Conservation (phyloP, 2,113 vertebrate species). For the Gymnobelideus leadbeateri region DNA sequence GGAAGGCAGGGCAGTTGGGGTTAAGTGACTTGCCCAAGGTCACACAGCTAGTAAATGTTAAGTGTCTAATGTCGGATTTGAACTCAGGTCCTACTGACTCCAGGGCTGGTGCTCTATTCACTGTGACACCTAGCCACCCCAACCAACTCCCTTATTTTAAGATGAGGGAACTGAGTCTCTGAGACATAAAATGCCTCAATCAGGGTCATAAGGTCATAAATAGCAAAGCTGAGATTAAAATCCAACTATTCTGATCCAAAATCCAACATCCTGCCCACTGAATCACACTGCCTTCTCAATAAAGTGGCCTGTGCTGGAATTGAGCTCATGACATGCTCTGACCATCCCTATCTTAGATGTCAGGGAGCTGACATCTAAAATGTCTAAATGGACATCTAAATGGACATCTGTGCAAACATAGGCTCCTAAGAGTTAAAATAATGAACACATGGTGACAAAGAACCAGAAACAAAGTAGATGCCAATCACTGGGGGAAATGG, state of each 20-base stretch:
- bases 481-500: background rate
- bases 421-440: background rate
- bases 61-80: too few species aligned
- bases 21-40: too few species aligned
- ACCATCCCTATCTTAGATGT: background rate
- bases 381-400: background rate
- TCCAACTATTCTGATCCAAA: background rate
- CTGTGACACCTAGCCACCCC: too few species aligned
- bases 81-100: too few species aligned
- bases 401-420: background rate
- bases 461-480: background rate
- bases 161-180: background rate
- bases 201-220: background rate
- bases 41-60: too few species aligned
- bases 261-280: background rate
- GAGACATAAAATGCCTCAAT: background rate
- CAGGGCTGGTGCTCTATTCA: too few species aligned
- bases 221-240: background rate
- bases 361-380: background rate
- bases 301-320: background rate
- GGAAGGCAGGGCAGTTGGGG: too few species aligned
- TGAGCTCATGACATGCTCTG: background rate
- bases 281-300: background rate
- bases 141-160: background rate
- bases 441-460: background rate